Conservation (phyloP, 2,888 invertebrate genomes). For the Sturmia bella region DNA sequence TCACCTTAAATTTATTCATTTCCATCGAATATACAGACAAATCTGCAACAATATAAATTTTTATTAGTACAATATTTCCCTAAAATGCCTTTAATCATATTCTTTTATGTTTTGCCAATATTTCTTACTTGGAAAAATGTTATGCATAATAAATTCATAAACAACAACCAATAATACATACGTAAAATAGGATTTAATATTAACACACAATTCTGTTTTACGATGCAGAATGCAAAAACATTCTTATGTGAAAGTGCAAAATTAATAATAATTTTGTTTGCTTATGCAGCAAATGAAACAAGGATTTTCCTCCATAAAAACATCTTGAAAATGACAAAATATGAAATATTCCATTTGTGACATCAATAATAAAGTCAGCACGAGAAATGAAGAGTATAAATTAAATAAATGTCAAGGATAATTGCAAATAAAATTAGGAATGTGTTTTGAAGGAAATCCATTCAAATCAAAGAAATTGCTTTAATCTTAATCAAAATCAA, state of each 20-base stretch:
- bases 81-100: not conserved
- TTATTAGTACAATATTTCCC: not conserved
- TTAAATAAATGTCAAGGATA: constrained; percentile 28
- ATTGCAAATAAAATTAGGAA: constrained; percentile 1
- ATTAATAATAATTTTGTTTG: constrained; percentile 13
- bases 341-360: constrained; percentile 13
- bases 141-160: constrained; percentile 35
- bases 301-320: constrained; percentile 4
- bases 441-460: not conserved
- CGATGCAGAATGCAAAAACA: not conserved
- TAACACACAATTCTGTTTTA: not conserved
- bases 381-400: not conserved
- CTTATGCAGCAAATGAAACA: constrained; percentile 26
- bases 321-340: constrained; percentile 7
- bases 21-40: not conserved
- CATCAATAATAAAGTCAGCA: not conserved
- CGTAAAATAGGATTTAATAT: constrained; percentile 36
- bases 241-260: not conserved
- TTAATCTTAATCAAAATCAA: no score
- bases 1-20: no score
- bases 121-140: not conserved
- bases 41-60: not conserved
- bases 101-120: not conserved
- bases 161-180: constrained; percentile 15
- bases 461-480: not conserved